These are phyloP conservation scores for Caenorhabditis sp. DNA, from an alignment of 2,888 invertebrate genomes.

Conservation along the genomic window DNA sequence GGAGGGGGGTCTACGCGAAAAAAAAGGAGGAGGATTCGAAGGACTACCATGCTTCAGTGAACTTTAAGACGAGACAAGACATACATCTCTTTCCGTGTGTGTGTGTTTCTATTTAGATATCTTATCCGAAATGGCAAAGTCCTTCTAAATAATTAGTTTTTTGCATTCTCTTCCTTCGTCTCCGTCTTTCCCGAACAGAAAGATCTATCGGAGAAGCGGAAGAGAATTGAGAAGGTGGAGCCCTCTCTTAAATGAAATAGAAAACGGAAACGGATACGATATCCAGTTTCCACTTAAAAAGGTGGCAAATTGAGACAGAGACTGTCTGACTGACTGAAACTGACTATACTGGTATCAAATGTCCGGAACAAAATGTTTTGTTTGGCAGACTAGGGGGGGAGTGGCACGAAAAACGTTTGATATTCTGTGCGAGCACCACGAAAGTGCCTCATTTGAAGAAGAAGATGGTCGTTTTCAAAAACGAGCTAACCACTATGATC, in stretches of 20 bases:
- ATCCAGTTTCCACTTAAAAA: conserved; percentile 44
- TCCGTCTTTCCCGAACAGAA: conserved; percentile 10
- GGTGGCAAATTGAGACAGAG: conserved; percentile 43
- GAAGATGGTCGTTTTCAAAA: conserved; percentile 2
- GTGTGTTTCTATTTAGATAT: conserved; percentile 48
- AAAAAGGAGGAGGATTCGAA: conserved; percentile 18
- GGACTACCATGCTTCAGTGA: conserved; percentile 51
- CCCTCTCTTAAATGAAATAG: conserved; percentile 13
- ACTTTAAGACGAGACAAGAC: conserved; percentile 29
- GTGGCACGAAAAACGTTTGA: conserved; percentile 1
- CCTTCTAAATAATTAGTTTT: conserved; percentile 49
- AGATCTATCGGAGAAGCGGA: neutral
- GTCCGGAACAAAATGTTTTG: neutral
- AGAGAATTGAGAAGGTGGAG: neutral
- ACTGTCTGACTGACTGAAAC: conserved; percentile 6
- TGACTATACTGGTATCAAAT: conserved; percentile 31
- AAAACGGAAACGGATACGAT: conserved; percentile 33
- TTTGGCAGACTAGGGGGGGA: neutral
- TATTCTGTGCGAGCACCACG: conserved; percentile 12
- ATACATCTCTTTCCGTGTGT: conserved; percentile 14
- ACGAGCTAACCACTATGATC: conserved; percentile 33
- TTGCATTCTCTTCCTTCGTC: neutral
- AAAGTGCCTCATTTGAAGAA: neutral
- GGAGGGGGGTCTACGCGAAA: neutral
- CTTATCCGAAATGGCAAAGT: conserved; percentile 7